Evolutionary conservation across 1,140 invertebrate genomes (phyloP), one percentile per base, ranked within the genome.

Genomic region (Apolygus lucorum): DNA sequence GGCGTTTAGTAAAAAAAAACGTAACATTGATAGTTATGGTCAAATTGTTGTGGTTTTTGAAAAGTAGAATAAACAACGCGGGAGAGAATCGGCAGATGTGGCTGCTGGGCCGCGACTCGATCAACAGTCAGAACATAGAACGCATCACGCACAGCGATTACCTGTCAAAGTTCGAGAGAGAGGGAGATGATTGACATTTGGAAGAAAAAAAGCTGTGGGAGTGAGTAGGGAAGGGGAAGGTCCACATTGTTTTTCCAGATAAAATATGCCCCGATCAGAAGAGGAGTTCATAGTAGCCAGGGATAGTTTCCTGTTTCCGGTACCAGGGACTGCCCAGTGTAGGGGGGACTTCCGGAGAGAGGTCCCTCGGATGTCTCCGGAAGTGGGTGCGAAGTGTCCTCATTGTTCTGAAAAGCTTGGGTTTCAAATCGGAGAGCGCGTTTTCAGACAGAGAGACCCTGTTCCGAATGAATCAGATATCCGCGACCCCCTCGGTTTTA

Each of bases 341-440:
- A 4, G 4, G 34, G 34, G 17, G 67, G 28, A 68, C 63, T 69
- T 70, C 63, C 70, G 67, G n/a, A n/a, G n/a, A n/a, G n/a, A n/a
- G n/a, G n/a, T n/a, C n/a, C n/a, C n/a, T n/a, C n/a, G n/a, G n/a
- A n/a, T n/a, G n/a, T n/a, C n/a, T n/a, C n/a, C n/a, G 68, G 22
- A 72, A 63, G 26, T 72, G 63, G n/a, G 70, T 63, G 17, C 72
- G 69, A 21, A 27, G 62, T 17, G 34, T 52, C 29, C 25, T 68
- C 42, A 34, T 34, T 49, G 67, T 52, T 68, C 52, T 26, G 29
- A 52, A 52, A 28, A 52, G 63, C n/a, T n/a, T n/a, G n/a, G n/a
- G n/a, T n/a, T n/a, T n/a, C n/a, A n/a, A n/a, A n/a, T n/a, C n/a
- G n/a, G n/a, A n/a, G n/a, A n/a, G n/a, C n/a, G n/a, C n/a, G n/a